Conservation (phyloP, 2,888 invertebrate species). For the Drosophila anomelani region DNA sequence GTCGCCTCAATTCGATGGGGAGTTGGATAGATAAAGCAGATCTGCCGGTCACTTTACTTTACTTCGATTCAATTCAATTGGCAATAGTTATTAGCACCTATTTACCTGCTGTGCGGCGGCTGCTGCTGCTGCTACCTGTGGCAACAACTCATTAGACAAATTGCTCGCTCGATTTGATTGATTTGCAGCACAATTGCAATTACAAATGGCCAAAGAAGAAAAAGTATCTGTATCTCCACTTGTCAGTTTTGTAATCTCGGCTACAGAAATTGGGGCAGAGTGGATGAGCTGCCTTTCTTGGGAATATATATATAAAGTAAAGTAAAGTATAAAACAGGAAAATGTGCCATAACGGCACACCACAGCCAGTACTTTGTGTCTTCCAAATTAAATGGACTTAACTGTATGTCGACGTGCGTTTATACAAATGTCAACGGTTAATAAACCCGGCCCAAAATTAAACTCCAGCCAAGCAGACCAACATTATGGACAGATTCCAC, state of each 20-base stretch:
- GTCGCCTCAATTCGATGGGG: slow-evolving; percentile 28
- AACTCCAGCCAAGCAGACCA: slow-evolving; percentile 16
- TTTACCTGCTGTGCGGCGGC: slow-evolving; percentile 19
- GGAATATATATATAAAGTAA: slow-evolving; percentile 49
- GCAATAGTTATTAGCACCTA: slow-evolving; percentile 72
- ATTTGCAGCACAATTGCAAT: slow-evolving; percentile 69
- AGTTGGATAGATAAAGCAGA: slow-evolving; percentile 2
- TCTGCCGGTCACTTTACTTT: slow-evolving; percentile 39
- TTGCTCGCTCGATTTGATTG: slow-evolving; percentile 66
- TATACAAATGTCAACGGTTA: slow-evolving; percentile 74
- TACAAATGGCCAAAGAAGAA: slow-evolving; percentile 57
- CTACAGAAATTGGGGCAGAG: slow-evolving; percentile 37
- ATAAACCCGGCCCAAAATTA: slow-evolving; percentile 54
- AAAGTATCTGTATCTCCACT: slow-evolving; percentile 35
- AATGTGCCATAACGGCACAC: slow-evolving; percentile 75
- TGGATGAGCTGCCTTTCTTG: slow-evolving; percentile 58
- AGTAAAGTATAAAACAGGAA: slow-evolving; percentile 56
- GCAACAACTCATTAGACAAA: slow-evolving; percentile 80
- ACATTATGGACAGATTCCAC: slow-evolving; percentile 43
- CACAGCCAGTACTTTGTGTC: slow-evolving; percentile 34
- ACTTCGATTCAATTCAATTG: slow-evolving; percentile 56
- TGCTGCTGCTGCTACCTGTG: slow-evolving; percentile 59
- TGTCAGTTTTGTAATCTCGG: slow-evolving; percentile 53
- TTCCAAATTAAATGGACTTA: slow-evolving; percentile 57
- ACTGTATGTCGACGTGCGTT: slow-evolving; percentile 71